Evolutionary conservation across 2,113 vertebrate species (phyloP), one percentile per base, ranked within the genome.

Genomic region (Kryptolebias marmoratus): DNA sequence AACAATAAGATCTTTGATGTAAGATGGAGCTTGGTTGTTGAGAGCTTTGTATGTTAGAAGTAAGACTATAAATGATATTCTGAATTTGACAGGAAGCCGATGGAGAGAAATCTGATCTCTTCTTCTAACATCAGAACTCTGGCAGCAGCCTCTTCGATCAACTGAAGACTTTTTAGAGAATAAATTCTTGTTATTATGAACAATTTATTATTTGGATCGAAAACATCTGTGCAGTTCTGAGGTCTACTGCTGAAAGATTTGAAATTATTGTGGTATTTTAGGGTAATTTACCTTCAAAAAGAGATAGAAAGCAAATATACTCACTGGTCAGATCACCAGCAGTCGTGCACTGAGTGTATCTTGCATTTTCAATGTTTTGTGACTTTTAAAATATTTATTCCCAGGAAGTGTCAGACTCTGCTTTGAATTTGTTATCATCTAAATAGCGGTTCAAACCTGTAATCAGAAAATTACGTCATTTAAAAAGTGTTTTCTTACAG

Each of bases 221-320:
- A 52, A 10, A 52, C n/a, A 52, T 52, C 5, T 7, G n/a, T 52
- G 18, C 5, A 52, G 49, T n/a, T 2, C 4, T n/a, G 49, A 76
- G 58, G 58, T 77, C 74, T 56, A 65, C 55, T 62, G 69, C 58
- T 50, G 61, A 72, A 73, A 79, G 71, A 13, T 82, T 82, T 80
- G 11, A 61, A 73, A 76, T 36, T 36, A 3, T 36, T 4, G 7
- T 7, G 7, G 32, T 36, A 36, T 36, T 3, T 36, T 36, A 7
- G 22, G 22, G 22, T 22, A 22, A 22, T 22, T 22, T 22, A 22
- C 22, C 22, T 48, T 13, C 44, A 45, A 45, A 45, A 45, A 11
- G 2, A 45, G 44, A 45, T 7, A 36, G 32, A 45, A 45, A 42
- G 5, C 39, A 45, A 45, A 45, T 45, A 13, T 2, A 13, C 10